Evolutionary conservation across 2,888 invertebrate genomes (phyloP).

Genomic region (Polietes domitor): DNA sequence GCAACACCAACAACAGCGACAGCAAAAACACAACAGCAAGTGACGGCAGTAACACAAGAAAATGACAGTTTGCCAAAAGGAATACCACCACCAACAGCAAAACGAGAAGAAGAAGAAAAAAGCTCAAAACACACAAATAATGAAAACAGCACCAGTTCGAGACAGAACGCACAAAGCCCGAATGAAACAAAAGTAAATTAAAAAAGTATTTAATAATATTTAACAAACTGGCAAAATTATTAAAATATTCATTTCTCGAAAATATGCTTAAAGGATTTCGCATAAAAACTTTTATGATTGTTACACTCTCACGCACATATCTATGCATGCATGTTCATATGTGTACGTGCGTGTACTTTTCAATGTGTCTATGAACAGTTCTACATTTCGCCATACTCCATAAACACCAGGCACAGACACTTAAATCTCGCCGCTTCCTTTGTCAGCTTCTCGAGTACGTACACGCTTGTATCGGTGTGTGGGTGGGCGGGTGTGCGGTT

Average conservation of each 20-base stretch:
- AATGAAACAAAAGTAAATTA: conserved; percentile 23
- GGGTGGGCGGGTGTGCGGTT: background rate
- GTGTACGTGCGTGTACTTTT: conserved; percentile 4
- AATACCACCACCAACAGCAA: background rate
- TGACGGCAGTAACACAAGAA: conserved; percentile 44
- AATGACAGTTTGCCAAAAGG: conserved; percentile 45
- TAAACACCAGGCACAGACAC: conserved; percentile 24
- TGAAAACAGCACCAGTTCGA: background rate
- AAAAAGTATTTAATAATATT: conserved; percentile 26
- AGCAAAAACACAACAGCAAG: conserved; percentile 44
- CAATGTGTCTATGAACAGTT: background rate
- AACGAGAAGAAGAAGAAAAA: background rate
- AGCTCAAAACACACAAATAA: background rate
- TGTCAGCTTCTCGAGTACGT: background rate
- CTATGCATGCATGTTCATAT: conserved; percentile 2
- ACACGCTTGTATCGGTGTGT: too few species aligned
- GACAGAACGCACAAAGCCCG: background rate
- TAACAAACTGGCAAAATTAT: conserved; percentile 19
- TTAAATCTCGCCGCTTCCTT: background rate
- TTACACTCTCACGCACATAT: too few species aligned
- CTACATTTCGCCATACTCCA: conserved; percentile 4
- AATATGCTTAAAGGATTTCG: conserved; percentile 31
- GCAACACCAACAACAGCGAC: conserved; percentile 14
- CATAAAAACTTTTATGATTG: conserved; percentile 31
- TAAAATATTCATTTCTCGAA: conserved; percentile 16